phyloP scores from a whole-genome alignment of 1,140 invertebrate genomes.

The Penaeus chinensis region DNA sequence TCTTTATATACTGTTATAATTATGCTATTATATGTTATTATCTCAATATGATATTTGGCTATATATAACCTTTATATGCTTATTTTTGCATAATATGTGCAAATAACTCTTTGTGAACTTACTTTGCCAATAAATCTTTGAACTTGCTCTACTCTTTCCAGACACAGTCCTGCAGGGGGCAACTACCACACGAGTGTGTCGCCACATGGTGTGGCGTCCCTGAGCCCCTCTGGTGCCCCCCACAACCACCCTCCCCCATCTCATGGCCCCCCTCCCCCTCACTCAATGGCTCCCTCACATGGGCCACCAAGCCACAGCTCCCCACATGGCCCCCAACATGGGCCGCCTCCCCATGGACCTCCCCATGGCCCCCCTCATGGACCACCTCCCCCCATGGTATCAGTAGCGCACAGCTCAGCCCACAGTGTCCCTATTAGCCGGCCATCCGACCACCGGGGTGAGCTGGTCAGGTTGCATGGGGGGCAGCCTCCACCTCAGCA shows the following conservation, averaged over 20 bases:
- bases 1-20: too few species aligned
- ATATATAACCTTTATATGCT: too few species aligned
- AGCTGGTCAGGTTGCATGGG: constrained; percentile 36
- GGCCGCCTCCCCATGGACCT: constrained; percentile 27
- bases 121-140: too few species aligned
- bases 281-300: constrained; percentile 48
- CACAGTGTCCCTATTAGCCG: constrained; percentile 48
- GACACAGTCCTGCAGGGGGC: constrained; percentile 58
- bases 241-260: constrained; percentile 46
- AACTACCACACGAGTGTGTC: constrained; percentile 58
- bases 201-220: constrained; percentile 44
- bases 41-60: too few species aligned
- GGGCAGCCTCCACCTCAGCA: constrained; percentile 44
- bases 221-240: constrained; percentile 46
- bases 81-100: too few species aligned
- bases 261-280: constrained; percentile 35
- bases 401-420: constrained; percentile 40
- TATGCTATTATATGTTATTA: too few species aligned
- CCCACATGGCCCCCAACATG: constrained; percentile 31
- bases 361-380: constrained; percentile 44
- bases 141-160: constrained; percentile 17
- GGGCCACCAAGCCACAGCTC: constrained; percentile 29
- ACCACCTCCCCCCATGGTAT: constrained; percentile 51
- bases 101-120: not conserved
- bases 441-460: constrained; percentile 44